Conservation (phyloP, 2,888 invertebrate genomes). For the Drosophila stalkeri region DNA sequence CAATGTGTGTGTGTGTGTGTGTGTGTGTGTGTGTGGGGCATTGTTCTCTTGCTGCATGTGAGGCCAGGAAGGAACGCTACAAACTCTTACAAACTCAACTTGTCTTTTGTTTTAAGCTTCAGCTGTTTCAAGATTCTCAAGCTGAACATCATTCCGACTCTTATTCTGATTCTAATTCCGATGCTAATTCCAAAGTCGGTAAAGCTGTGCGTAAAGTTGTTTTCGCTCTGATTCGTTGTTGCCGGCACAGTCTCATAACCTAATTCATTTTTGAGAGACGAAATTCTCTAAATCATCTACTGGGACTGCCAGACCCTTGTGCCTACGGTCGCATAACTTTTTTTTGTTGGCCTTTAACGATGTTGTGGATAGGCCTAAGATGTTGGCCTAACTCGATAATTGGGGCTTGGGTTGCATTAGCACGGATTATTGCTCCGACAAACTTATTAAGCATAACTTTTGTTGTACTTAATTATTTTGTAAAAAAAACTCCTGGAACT, state of each 20-base stretch:
- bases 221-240: constrained; percentile 9
- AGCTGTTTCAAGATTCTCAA: constrained; percentile 38
- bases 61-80: constrained; percentile 33
- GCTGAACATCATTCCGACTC: constrained; percentile 20
- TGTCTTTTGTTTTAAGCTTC: constrained; percentile 56
- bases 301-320: background rate
- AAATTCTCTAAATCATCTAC: constrained; percentile 3
- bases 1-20: constrained; percentile 4
- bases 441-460: background rate
- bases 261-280: constrained; percentile 24
- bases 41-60: constrained; percentile 54
- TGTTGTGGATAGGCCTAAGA: constrained; percentile 13
- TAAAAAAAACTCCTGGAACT: background rate
- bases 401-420: constrained; percentile 21
- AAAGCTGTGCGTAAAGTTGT: background rate
- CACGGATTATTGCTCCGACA: constrained; percentile 8
- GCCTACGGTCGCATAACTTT: background rate
- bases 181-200: constrained; percentile 26
- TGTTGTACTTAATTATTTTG: background rate
- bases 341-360: constrained; percentile 2
- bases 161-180: constrained; percentile 26
- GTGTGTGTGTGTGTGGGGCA: constrained; percentile 21
- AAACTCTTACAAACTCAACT: constrained; percentile 50
- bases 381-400: constrained; percentile 40
- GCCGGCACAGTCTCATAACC: constrained; percentile 17